Evolutionary conservation across 2,888 invertebrate genomes (phyloP).

Genomic region (Plebejus melissa): DNA sequence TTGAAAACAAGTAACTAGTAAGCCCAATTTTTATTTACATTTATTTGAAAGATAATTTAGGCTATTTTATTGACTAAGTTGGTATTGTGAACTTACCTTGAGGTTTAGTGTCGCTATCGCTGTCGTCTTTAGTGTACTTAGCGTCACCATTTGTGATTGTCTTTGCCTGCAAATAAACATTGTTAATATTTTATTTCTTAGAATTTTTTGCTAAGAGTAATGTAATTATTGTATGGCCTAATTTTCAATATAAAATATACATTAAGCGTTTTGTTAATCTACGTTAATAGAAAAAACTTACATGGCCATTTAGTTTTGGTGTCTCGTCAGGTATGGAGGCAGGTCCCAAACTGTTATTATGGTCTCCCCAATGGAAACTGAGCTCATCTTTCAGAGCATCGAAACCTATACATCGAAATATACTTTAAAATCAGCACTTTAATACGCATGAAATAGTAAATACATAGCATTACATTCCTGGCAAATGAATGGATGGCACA

Average conservation of each 20-base stretch:
- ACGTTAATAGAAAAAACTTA: too few relatives aligned
- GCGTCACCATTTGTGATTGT: conserved; percentile 67
- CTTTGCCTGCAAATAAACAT: conserved; percentile 51
- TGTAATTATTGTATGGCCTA: too few relatives aligned
- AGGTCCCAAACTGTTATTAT: conserved; percentile 81
- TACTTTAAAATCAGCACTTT: not conserved
- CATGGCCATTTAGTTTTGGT: conserved; percentile 61
- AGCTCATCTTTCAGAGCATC: conserved; percentile 85
- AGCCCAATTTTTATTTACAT: not conserved
- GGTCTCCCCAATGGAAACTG: conserved; percentile 85
- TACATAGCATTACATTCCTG: not conserved
- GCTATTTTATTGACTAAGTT: conserved; percentile 10
- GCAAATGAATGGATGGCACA: conserved; percentile 23
- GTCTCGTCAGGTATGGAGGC: conserved; percentile 59
- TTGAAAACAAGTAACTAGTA: not conserved
- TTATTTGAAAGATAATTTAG: not conserved
- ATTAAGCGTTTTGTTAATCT: too few relatives aligned
- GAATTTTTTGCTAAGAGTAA: too few relatives aligned
- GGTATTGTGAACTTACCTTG: conserved; percentile 50
- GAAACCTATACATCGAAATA: conserved; percentile 74
- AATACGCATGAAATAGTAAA: not conserved
- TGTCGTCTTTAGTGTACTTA: conserved; percentile 55
- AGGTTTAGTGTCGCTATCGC: conserved; percentile 53
- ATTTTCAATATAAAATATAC: too few relatives aligned
- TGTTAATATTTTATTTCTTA: not conserved